Evolutionary conservation across 1,140 invertebrate species (phyloP).

Genomic region (Diabrotica virgifera): DNA sequence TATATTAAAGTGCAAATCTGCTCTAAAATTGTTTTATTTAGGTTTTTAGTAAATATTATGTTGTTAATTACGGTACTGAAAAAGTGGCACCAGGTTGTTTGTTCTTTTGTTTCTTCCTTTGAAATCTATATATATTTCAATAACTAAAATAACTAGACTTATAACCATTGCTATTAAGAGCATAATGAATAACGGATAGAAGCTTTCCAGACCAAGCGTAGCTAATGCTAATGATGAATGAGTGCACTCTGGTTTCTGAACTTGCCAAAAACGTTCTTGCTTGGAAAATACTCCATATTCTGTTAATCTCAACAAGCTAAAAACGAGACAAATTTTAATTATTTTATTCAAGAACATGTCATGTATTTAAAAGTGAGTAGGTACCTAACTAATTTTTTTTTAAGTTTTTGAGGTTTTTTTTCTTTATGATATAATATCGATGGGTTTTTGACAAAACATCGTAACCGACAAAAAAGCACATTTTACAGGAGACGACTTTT

Average conservation of each 20-base stretch:
- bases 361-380: neutral
- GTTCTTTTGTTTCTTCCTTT: neutral
- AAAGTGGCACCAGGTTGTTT: neutral
- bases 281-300: slow-evolving; percentile 31
- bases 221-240: slow-evolving; percentile 17
- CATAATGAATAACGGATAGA: slow-evolving; percentile 34
- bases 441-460: too few relatives aligned
- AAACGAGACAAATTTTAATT: slow-evolving; percentile 9
- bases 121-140: slow-evolving; percentile 16
- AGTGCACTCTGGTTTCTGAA: slow-evolving; percentile 32
- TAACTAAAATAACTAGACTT: slow-evolving; percentile 27
- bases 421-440: too few relatives aligned
- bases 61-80: too few relatives aligned
- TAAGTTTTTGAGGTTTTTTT: too few relatives aligned
- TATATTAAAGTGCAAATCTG: too few relatives aligned
- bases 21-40: too few relatives aligned
- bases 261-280: slow-evolving; percentile 30
- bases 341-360: neutral
- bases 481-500: too few relatives aligned
- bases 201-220: slow-evolving; percentile 30
- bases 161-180: slow-evolving; percentile 28
- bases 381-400: neutral
- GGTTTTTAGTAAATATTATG: too few relatives aligned
- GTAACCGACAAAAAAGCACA: too few relatives aligned
- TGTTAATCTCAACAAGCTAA: slow-evolving; percentile 28